Conservation (phyloP, 2,888 invertebrate genomes). For the Lamellibrachia satsuma region DNA sequence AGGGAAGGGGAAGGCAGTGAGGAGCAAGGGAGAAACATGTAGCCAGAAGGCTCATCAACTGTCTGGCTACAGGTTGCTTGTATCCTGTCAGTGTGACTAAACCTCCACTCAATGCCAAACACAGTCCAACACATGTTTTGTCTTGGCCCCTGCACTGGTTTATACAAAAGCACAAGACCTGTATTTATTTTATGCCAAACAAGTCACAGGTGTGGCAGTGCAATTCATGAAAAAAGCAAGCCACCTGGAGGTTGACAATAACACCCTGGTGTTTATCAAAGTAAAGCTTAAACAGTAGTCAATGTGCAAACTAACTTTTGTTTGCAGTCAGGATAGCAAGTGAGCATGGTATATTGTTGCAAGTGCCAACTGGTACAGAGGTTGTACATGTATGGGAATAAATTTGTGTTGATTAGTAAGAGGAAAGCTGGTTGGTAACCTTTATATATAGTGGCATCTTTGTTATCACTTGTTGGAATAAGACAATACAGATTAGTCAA, state of each 20-base stretch:
- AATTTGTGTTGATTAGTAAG: neutral
- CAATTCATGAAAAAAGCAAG: neutral
- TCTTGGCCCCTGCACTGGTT: neutral
- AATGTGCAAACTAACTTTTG: neutral
- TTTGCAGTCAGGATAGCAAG: neutral
- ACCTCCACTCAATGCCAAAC: neutral
- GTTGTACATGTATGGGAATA: neutral
- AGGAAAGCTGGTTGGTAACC: neutral
- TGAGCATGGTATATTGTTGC: neutral
- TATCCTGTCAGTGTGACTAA: neutral
- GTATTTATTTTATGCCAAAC: neutral
- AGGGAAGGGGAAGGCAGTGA: neutral
- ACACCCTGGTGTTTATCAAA: neutral
- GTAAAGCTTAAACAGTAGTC: neutral
- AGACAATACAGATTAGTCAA: neutral
- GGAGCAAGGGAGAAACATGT: neutral
- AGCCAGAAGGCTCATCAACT: neutral
- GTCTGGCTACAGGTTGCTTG: neutral
- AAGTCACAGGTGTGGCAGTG: neutral
- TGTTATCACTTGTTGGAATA: neutral
- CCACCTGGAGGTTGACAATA: neutral
- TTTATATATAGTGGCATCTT: neutral
- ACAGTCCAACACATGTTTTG: neutral
- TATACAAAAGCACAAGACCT: neutral
- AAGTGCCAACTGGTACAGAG: neutral